phyloP scores from a whole-genome alignment of 35 echinoderm and acorn worm genomes.

The Ophiothrix spiculata region DNA sequence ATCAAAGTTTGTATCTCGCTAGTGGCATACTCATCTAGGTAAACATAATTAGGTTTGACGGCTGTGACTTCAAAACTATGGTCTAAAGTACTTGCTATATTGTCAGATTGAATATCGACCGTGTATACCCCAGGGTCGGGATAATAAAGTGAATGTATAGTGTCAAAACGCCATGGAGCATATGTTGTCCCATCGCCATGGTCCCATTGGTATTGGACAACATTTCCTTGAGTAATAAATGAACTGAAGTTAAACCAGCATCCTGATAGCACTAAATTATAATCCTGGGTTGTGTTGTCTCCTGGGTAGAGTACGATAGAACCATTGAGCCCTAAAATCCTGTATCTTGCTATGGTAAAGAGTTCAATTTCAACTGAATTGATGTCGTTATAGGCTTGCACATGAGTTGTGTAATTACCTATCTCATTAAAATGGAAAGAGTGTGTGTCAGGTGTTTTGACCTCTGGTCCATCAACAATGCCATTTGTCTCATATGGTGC shows the following conservation, averaged over 20 bases:
- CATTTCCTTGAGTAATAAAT: conserved; percentile 55
- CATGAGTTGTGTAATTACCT: conserved; percentile 70
- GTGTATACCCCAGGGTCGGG: conserved; percentile 46
- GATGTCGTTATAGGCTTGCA: conserved; percentile 70
- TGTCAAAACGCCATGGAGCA: conserved; percentile 38
- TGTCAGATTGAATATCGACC: conserved; percentile 57
- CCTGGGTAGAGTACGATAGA: conserved; percentile 38
- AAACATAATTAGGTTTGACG: conserved; percentile 58
- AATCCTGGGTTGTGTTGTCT: conserved; percentile 71
- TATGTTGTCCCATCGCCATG: conserved; percentile 58
- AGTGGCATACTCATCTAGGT: conserved; percentile 37
- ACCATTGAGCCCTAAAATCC: conserved; percentile 59
- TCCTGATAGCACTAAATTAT: conserved; percentile 65
- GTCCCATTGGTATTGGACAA: conserved; percentile 62
- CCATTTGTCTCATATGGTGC: conserved; percentile 51
- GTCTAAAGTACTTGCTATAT: conserved; percentile 69
- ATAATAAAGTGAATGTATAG: conserved; percentile 48
- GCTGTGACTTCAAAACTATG: conserved; percentile 63
- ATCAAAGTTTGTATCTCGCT: conserved; percentile 47
- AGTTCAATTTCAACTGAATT: conserved; percentile 44
- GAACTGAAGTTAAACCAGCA: conserved; percentile 73
- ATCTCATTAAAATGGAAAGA: conserved; percentile 61
- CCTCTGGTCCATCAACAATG: conserved; percentile 52
- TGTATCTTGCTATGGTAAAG: conserved; percentile 59
- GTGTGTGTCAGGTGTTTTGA: conserved; percentile 54